Evolutionary conservation across 2,888 invertebrate species (phyloP), one percentile per base, ranked within the genome.

Genomic region (Athalia circularis): DNA sequence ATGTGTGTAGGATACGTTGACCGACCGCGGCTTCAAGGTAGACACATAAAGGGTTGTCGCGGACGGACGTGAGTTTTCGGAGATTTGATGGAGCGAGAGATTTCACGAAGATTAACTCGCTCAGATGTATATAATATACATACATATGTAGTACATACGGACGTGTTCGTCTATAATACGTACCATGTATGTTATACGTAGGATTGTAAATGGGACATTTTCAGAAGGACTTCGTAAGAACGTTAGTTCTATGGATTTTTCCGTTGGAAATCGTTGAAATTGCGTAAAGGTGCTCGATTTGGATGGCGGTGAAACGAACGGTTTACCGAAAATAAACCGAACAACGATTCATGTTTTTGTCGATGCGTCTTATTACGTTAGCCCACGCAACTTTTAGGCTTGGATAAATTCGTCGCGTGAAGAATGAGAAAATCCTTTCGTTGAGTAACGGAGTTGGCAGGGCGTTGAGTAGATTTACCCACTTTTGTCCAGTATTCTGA

Each of bases 1-100:
- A 78, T 80, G 83, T 80, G 81, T 82, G 8, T 47, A 59, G 8
- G 13, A 52, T 52, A 47, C 47, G 59, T 72, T 72, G 13, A 29
- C 29, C 29, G 29, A 72, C 57, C 72, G 52, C 59, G 45, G 57
- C n/a, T 72, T 47, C 52, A 15, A 15, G n/a, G n/a, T 43, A 47
- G 13, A 29, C 29, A 29, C 29, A 29, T 54, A 70, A 52, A 70
- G 54, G 50, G 70, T 52, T 70, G 50, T 54, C 57, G 70, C 70
- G 11, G 13, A 62, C 6, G 50, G 61, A 50, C 7, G 57, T 45
- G 48, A 61, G 48, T 70, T 59, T 67, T 57, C 70, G 15, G 70
- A 70, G 77, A 70, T 77, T 70, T 77, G 47, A 72, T 59, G 72
- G 15, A 72, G 52, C 72, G 59, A 72, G 68, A 68, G 50, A 57